phyloP scores from a whole-genome alignment of 2,888 invertebrate genomes.

The Globia sparganii region DNA sequence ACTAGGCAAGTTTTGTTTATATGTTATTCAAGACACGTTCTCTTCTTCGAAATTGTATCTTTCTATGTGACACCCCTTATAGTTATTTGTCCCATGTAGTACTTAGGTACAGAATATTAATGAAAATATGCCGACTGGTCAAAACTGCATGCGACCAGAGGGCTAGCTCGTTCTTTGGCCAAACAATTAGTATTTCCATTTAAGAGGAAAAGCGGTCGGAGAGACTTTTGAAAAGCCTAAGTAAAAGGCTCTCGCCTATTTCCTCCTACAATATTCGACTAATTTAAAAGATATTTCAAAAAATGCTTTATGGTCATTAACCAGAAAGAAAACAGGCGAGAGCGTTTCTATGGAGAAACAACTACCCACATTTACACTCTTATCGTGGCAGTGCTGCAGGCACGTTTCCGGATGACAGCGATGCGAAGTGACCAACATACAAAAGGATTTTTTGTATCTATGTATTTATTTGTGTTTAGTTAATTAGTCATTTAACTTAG shows the following conservation, averaged over 20 bases:
- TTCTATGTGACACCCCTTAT: neutral
- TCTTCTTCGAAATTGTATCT: slow-evolving; percentile 29
- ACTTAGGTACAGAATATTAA: slow-evolving; percentile 2
- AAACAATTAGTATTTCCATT: neutral
- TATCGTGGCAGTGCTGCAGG: no score
- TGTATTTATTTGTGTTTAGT: neutral
- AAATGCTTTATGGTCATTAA: no score
- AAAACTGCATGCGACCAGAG: neutral
- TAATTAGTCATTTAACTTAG: neutral
- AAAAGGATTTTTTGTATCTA: neutral
- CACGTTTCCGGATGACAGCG: neutral
- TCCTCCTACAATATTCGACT: no score
- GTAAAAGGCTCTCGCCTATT: no score
- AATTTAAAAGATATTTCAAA: no score
- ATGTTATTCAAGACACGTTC: slow-evolving; percentile 37
- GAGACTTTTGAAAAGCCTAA: no score
- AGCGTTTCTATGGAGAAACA: no score
- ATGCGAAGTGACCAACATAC: neutral
- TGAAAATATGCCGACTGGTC: no score
- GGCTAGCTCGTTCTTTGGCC: neutral
- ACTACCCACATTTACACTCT: no score
- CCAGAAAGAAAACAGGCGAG: no score
- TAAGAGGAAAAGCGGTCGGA: no score
- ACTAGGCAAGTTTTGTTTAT: slow-evolving; percentile 23
- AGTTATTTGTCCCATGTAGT: neutral